Conservation (phyloP, 2,113 vertebrate genomes). For the Gymnobelideus leadbeateri region DNA sequence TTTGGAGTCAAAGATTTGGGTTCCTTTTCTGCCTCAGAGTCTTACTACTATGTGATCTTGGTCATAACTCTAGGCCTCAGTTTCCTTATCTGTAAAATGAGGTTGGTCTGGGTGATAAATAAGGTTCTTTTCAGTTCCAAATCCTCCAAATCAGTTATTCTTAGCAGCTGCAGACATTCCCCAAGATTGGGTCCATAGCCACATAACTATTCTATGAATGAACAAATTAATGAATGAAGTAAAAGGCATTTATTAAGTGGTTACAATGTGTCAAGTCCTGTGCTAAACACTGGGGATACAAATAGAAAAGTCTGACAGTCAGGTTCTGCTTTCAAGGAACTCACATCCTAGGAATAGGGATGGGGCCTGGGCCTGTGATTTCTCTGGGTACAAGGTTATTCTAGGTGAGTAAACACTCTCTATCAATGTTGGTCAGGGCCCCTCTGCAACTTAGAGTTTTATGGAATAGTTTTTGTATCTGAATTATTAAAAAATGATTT, state of each 20-base stretch:
- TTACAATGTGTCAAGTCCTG: neutral
- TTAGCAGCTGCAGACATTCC: neutral
- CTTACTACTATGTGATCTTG: too few relatives aligned
- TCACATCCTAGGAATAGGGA: neutral
- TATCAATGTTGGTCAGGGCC: neutral
- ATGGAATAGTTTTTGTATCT: rapidly evolving
- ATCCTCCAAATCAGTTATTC: neutral
- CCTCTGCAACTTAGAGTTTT: neutral
- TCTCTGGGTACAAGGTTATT: neutral
- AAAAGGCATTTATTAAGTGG: neutral
- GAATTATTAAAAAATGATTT: neutral
- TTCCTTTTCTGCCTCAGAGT: neutral
- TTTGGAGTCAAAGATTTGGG: neutral
- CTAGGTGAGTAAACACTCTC: neutral
- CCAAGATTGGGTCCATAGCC: neutral
- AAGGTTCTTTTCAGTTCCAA: neutral
- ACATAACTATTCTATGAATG: neutral
- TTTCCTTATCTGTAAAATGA: neutral
- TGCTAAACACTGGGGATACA: too few relatives aligned
- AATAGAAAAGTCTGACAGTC: neutral
- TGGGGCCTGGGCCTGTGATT: neutral
- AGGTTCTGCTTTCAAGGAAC: neutral
- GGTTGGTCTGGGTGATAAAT: neutral
- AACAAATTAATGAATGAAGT: neutral
- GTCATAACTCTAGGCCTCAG: neutral